Percentiles rank a stretch among this genome's conserved stretches.
Conservation (phyloP, 2,113 vertebrate genomes). For the Oryzias celebensis region DNA sequence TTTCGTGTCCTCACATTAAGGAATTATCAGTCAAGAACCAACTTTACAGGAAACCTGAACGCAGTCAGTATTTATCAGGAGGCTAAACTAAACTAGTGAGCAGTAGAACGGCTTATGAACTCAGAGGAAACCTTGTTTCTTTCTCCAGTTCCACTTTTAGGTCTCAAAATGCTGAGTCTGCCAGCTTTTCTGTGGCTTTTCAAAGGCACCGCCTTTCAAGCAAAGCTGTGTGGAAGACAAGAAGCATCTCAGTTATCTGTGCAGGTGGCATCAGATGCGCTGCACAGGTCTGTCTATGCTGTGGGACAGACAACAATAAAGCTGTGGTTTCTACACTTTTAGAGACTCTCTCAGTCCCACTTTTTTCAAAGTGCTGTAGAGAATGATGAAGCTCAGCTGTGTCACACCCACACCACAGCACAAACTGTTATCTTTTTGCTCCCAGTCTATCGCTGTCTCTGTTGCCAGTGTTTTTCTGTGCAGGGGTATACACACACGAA, state of each 20-base stretch:
- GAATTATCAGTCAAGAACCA: constrained; percentile 30
- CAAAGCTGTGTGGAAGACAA: constrained; percentile 23
- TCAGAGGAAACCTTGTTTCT: constrained; percentile 17
- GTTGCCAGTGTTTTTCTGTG: constrained; percentile 39
- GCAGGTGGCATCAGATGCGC: constrained; percentile 39
- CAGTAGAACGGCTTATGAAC: constrained; percentile 19
- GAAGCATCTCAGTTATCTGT: constrained; percentile 21
- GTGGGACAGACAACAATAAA: constrained; percentile 38
- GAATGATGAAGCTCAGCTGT: constrained; percentile 39
- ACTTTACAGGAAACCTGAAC: constrained; percentile 9
- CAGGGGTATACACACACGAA: neutral
- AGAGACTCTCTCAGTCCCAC: constrained; percentile 34
- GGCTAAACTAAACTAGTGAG: constrained; percentile 14
- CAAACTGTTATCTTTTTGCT: constrained; percentile 58
- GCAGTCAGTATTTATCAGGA: constrained; percentile 21
- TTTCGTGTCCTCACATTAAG: neutral
- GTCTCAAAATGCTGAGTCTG: constrained; percentile 40
- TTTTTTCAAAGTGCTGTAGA: constrained; percentile 28
- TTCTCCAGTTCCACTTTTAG: constrained; percentile 35
- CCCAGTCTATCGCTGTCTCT: constrained; percentile 54
- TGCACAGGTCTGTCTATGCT: constrained; percentile 13
- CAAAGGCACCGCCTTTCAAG: constrained; percentile 27
- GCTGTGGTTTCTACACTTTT: constrained; percentile 41
- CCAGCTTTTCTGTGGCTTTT: constrained; percentile 16
- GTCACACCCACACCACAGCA: constrained; percentile 63